A percentile compares a stretch with the other conserved stretches of the same genome.
Evolutionary conservation across 2,888 invertebrate species (phyloP).

Genomic region (Sphaerophoria taeniata): DNA sequence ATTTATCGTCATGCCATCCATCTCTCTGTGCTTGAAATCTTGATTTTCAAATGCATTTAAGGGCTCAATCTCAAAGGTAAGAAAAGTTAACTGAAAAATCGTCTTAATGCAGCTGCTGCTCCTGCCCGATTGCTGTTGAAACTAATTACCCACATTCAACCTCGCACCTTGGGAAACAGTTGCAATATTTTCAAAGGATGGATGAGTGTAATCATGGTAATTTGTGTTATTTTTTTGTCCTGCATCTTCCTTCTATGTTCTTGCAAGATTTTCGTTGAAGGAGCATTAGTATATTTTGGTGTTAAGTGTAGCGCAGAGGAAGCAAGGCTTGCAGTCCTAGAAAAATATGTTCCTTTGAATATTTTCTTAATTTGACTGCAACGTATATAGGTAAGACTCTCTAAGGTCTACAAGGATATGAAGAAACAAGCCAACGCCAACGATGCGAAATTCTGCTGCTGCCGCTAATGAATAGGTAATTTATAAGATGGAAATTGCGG

Average conservation of each 20-base stretch:
- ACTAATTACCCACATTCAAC: slow-evolving; percentile 66
- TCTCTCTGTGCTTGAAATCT: too few species aligned
- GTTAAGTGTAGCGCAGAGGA: too few species aligned
- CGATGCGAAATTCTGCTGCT: slow-evolving; percentile 15
- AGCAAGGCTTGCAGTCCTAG: too few species aligned
- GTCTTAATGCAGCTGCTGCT: slow-evolving; percentile 16
- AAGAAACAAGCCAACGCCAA: too few species aligned
- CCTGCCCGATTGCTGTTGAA: slow-evolving; percentile 16
- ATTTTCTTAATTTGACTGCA: too few species aligned
- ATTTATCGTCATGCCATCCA: too few species aligned
- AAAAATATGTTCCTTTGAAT: too few species aligned
- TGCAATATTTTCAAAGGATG: not conserved
- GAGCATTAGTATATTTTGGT: too few species aligned
- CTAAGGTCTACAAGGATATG: too few species aligned
- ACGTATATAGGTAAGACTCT: too few species aligned
- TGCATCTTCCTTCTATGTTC: not conserved
- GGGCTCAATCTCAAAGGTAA: not conserved
- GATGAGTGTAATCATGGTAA: slow-evolving; percentile 50
- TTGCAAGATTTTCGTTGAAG: slow-evolving; percentile 24
- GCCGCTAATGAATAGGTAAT: slow-evolving; percentile 66
- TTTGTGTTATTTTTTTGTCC: too few species aligned
- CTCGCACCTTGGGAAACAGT: not conserved
- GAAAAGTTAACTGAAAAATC: slow-evolving; percentile 63
- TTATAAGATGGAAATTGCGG: slow-evolving; percentile 50
- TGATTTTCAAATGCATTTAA: too few species aligned